Percentiles rank a stretch among this genome's conserved stretches.
phyloP scores from a whole-genome alignment of 1,140 invertebrate species.

The Anastrepha obliqua region DNA sequence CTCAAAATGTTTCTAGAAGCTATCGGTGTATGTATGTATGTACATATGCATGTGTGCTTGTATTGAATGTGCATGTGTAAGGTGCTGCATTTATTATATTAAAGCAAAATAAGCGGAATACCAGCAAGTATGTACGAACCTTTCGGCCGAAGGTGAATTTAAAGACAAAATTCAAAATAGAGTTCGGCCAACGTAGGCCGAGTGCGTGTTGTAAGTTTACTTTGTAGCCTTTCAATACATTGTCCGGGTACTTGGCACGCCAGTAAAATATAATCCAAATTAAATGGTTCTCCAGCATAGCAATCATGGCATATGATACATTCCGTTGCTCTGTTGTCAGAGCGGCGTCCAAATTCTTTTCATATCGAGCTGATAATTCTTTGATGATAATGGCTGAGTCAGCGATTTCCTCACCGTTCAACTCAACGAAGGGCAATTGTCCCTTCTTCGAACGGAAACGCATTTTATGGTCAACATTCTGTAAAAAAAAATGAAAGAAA shows the following conservation, averaged over 20 bases:
- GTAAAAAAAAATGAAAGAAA: slow-evolving; percentile 72
- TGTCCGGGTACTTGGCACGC: slow-evolving; percentile 90
- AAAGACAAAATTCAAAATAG: slow-evolving; percentile 91
- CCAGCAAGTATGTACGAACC: slow-evolving; percentile 77
- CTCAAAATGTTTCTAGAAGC: background rate
- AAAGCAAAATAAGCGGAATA: background rate
- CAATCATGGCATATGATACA: slow-evolving; percentile 93
- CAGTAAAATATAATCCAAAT: slow-evolving; percentile 92
- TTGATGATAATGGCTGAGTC: slow-evolving; percentile 93
- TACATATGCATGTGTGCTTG: background rate
- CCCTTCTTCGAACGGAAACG: slow-evolving; percentile 95
- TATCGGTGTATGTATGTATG: background rate
- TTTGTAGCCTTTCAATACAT: slow-evolving; percentile 91
- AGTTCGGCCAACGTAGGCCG: slow-evolving; percentile 90
- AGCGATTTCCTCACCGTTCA: slow-evolving; percentile 94
- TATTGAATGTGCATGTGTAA: background rate
- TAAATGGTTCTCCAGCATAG: slow-evolving; percentile 95
- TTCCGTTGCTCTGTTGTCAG: slow-evolving; percentile 89
- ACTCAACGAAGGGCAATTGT: slow-evolving; percentile 92
- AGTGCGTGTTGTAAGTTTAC: slow-evolving; percentile 91
- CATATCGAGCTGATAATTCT: slow-evolving; percentile 87
- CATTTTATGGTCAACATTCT: slow-evolving; percentile 96
- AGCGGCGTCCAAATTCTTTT: slow-evolving; percentile 86
- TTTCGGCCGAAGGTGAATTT: slow-evolving; percentile 91
- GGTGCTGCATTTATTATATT: background rate